These are phyloP conservation scores for Trachemys scripta DNA, from an alignment of 2,113 vertebrate genomes.

Conservation along the genomic window DNA sequence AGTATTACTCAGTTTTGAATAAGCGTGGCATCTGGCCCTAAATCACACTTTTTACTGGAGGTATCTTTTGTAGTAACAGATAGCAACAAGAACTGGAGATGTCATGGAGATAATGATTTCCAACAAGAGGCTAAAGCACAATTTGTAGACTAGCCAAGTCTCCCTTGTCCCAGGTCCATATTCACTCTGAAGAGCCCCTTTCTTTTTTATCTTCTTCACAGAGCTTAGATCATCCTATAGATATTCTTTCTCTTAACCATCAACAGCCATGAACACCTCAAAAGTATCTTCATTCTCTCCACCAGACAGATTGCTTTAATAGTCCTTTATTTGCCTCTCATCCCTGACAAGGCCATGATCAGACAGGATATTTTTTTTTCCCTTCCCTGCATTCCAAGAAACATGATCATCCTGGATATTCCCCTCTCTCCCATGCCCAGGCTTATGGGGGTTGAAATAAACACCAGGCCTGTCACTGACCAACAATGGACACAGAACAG, in stretches of 20 bases:
- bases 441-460: not conserved
- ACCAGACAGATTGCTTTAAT: not conserved
- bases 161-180: not conserved
- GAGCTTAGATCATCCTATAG: not conserved
- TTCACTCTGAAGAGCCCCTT: not conserved
- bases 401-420: not conserved
- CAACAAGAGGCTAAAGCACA: not conserved
- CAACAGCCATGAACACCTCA: not conserved
- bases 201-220: not conserved
- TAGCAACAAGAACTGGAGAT: not conserved
- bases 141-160: not conserved
- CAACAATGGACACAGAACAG: not conserved
- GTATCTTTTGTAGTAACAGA: not conserved
- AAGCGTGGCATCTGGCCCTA: not conserved
- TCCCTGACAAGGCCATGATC: not conserved
- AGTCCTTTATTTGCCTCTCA: not conserved
- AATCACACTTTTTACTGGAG: not conserved
- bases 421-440: not conserved
- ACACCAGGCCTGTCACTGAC: not conserved
- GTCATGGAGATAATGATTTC: not conserved
- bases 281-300: not conserved
- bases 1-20: not conserved
- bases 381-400: not conserved
- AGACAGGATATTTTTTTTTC: not conserved
- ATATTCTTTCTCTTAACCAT: not conserved